Evolutionary conservation across 1,140 invertebrate species (phyloP), one percentile per base, ranked within the genome.

Genomic region (Zaprionus capensis): DNA sequence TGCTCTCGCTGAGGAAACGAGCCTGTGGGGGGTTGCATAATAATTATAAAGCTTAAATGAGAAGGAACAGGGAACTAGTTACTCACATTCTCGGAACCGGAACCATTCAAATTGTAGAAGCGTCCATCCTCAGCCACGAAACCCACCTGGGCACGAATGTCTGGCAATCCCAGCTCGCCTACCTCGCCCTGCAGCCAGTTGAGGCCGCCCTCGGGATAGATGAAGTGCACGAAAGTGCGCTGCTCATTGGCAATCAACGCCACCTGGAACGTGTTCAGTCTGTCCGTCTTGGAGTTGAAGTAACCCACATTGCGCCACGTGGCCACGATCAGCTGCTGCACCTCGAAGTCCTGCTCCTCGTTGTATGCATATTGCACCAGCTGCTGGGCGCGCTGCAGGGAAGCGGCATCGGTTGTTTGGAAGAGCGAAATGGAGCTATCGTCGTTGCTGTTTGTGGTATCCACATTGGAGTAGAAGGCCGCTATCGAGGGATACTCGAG

Each of bases 111-210:
- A 5, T 94, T 94, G 80, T 95, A 95, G 26, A 95, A 93, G 76
- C 95, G 94, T 46, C 96, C 96, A 91, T 98, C 96, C 46, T 95
- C 95, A 17, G 96, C 95, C 70, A 98, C 96, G 78, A 99, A 96
- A n/a, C 97, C 98, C 62, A 96, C 97, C 93, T 99, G 98, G 15
- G 97, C 98, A 74, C 97, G 96, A 1, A 97, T 97, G 91, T 99
- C 97, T 2, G 96, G 96, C 5, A 96, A 78, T 24, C 95, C 95
- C 4, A 94, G 92, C 75, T 95, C 94, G 38, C 94, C 94, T 5
- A 94, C 94, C 66, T 95, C 95, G 51, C 96, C 96, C 92, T 97
- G 96, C 49, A 98, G 95, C 98, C 98, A 99, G 90, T 98, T 96
- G 46, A 99, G 96, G 1, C 98, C 97, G 80, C 96, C 94, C 73